Evolutionary conservation across 2,888 invertebrate species (phyloP).

Genomic region (Stomorhina lunata): DNA sequence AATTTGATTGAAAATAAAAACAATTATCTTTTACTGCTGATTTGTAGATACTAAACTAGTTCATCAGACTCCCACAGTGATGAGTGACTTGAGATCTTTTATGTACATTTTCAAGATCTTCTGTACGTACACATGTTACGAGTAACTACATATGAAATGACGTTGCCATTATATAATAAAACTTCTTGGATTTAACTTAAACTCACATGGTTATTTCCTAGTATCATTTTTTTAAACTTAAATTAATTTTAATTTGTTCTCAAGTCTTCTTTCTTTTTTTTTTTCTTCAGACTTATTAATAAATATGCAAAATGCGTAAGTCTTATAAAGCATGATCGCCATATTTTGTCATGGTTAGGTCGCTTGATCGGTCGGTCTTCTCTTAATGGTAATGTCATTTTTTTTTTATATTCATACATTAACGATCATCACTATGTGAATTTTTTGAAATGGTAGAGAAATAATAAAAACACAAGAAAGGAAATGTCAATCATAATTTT

Average conservation of each 20-base stretch:
- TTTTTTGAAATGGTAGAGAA: background rate
- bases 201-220: conserved; percentile 32
- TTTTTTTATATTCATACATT: background rate
- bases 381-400: conserved; percentile 39
- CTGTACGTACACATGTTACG: conserved; percentile 47
- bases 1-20: conserved; percentile 34
- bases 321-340: conserved; percentile 25
- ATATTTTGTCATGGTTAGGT: conserved; percentile 37
- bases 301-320: conserved; percentile 56
- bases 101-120: conserved; percentile 10
- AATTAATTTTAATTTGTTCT: conserved; percentile 61
- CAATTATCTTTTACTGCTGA: conserved; percentile 40
- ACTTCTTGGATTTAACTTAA: background rate
- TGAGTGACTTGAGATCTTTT: conserved; percentile 23
- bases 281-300: conserved; percentile 14
- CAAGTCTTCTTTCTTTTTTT: background rate
- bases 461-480: conserved; percentile 33
- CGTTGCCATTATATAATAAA: conserved; percentile 44
- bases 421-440: conserved; percentile 18
- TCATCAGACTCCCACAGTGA: conserved; percentile 60
- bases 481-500: conserved; percentile 61
- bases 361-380: too few relatives aligned
- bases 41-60: conserved; percentile 44
- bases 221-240: conserved; percentile 33
- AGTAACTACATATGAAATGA: conserved; percentile 49